Percentiles rank a stretch among this genome's conserved stretches.
Evolutionary conservation across 2,113 vertebrate species (phyloP).

Genomic region (Propithecus coquereli): DNA sequence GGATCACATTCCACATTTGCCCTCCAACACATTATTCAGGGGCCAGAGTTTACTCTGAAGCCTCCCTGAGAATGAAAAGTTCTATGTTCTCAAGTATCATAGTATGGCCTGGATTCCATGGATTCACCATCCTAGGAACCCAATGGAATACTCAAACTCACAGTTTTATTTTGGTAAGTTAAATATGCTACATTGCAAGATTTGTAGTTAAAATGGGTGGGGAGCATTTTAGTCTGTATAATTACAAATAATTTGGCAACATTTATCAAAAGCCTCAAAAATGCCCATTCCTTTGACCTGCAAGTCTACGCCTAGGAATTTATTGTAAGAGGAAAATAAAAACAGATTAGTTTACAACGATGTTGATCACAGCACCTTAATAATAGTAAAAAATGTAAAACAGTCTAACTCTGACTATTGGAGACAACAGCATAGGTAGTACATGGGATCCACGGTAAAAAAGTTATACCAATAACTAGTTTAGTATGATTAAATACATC

Average conservation of each 20-base stretch:
- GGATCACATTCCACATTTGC: background rate
- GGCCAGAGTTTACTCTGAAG: background rate
- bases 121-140: background rate
- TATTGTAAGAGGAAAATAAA: background rate
- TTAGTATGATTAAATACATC: background rate
- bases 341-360: background rate
- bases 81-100: background rate
- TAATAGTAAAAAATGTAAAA: background rate
- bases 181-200: background rate
- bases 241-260: background rate
- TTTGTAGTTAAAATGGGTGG: background rate
- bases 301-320: background rate
- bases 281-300: background rate
- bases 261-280: slow-evolving; percentile 8
- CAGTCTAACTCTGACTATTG: background rate
- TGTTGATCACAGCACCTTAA: background rate
- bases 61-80: background rate
- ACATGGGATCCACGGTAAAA: background rate
- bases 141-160: background rate
- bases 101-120: background rate
- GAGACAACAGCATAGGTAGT: background rate
- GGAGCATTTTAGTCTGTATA: background rate
- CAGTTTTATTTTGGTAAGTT: background rate
- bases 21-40: rapidly evolving
- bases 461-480: slow-evolving; percentile 6